Base-by-base conservation (phyloP, 1,140 invertebrate species). In the Diabrotica undecimpunctata region DNA sequence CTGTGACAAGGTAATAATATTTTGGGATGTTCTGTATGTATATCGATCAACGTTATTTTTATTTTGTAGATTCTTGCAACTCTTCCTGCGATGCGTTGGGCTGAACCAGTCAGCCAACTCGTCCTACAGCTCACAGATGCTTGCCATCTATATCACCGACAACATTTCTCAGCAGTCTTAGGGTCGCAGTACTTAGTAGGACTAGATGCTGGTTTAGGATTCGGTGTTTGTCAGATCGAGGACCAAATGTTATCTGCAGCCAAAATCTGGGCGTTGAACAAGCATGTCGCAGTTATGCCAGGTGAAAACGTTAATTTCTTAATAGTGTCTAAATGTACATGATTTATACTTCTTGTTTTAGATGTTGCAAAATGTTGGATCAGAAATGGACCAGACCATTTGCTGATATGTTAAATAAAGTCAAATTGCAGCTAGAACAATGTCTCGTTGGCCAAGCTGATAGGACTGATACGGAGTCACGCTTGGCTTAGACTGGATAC, bases 1-100 rank as follows among this genome's bases (percentile, higher is more conserved):
- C 61, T 90, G 88, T 74, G 88, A 91, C 70, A 86, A 88, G 72
- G 66, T 60, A 35, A 13, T 38, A 25, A 25, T 25, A 25, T 4
- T 25, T 25, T 25, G 25, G 4, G 25, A 25, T 25, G 25, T 25
- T 1, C 25, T 25, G 25, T 25, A 25, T 25, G 25, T 25, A 25
- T 4, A 25, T 25, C 25, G 25, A 25, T 25, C 25, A 25, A 25
- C 25, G n/a, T 25, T 25, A n/a, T 25, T 25, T 25, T 25, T 25
- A 4, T 46, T 9, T 46, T 51, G n/a, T 13, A 60, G 58, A 72
- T 91, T 0, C 74, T 90, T 41, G 83, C 85, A 13, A 86, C 86
- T 25, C 76, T 91, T 36, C 87, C 89, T 6, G 84, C 85, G 68
- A 85, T 89, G 11, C 83, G 88, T 57, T 91, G 89, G 89, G 87